phyloP scores from a whole-genome alignment of 1,140 invertebrate genomes.

The Orius insidiosus region DNA sequence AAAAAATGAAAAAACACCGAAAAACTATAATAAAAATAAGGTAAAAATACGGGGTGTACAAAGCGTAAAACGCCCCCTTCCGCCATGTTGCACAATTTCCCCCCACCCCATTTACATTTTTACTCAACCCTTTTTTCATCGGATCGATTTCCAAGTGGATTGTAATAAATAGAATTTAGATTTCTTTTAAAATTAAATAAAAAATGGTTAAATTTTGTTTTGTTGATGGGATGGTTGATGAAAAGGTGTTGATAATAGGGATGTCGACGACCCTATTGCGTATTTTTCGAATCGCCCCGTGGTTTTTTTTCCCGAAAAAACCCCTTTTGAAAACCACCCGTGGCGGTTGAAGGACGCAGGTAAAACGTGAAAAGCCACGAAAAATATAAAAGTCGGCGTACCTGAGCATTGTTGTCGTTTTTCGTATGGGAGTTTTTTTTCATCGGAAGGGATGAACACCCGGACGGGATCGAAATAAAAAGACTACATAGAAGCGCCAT shows the following conservation, averaged over 20 bases:
- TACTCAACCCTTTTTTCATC: conserved; percentile 18
- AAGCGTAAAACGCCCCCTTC: conserved; percentile 17
- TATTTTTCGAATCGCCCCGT: conserved; percentile 11
- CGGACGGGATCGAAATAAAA: conserved; percentile 14
- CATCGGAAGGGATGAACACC: conserved; percentile 12
- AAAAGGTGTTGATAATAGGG: background rate
- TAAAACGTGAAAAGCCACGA: conserved; percentile 5
- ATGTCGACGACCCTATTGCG: conserved; percentile 19
- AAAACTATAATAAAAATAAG: conserved; percentile 6
- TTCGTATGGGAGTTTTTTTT: background rate
- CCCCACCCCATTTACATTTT: conserved; percentile 17
- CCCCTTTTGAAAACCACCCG: too few relatives aligned
- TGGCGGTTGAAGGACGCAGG: conserved; percentile 1
- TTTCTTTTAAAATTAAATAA: background rate
- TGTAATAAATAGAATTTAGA: background rate
- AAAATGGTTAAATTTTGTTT: background rate
- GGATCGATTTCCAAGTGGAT: conserved; percentile 12
- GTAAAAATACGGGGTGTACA: background rate
- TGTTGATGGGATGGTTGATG: too few relatives aligned
- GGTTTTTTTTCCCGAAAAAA: background rate
- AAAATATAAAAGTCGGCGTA: conserved; percentile 6
- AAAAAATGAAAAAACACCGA: background rate
- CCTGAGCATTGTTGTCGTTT: conserved; percentile 13
- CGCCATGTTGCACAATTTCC: conserved; percentile 20
- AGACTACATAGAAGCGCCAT: conserved; percentile 15